phyloP scores from a whole-genome alignment of 2,888 invertebrate species.

The Troides helena region DNA sequence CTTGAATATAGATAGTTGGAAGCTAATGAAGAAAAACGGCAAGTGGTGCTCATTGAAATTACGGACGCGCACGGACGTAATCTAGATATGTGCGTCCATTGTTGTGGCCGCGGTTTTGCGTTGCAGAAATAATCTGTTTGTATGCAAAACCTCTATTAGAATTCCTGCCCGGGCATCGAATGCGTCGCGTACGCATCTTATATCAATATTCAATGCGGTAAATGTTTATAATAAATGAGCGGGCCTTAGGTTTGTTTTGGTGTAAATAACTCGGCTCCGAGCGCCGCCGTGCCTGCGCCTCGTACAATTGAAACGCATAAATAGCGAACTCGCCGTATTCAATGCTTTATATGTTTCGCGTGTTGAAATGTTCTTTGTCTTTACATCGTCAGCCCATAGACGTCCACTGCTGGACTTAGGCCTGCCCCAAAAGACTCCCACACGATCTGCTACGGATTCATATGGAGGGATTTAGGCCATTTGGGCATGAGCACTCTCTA shows the following conservation, averaged over 20 bases:
- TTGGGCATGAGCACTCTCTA: conserved; percentile 35
- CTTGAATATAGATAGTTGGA: conserved; percentile 7
- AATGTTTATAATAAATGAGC: conserved; percentile 23
- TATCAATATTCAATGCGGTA: conserved; percentile 62
- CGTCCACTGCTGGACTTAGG: too few species aligned
- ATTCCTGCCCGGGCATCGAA: conserved; percentile 48
- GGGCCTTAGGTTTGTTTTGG: conserved; percentile 5
- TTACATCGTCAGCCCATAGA: too few species aligned
- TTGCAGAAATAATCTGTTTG: conserved; percentile 66
- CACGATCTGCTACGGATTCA: too few species aligned
- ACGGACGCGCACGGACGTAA: conserved; percentile 46
- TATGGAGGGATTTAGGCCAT: too few species aligned
- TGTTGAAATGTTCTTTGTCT: not conserved
- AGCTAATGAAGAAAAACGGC: conserved; percentile 24
- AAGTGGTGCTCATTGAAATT: conserved; percentile 29
- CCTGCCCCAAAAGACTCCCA: too few species aligned
- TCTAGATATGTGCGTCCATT: conserved; percentile 57
- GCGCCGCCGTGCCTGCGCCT: too few species aligned
- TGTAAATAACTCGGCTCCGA: conserved; percentile 25
- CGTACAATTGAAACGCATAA: conserved; percentile 15
- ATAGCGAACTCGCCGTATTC: not conserved
- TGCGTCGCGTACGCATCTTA: conserved; percentile 41
- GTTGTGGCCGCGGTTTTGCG: conserved; percentile 42
- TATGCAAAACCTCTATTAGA: conserved; percentile 69
- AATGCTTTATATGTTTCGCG: not conserved